These are phyloP conservation scores for Pimephales promelas DNA, from an alignment of 2,113 vertebrate genomes.

Conservation along the genomic window DNA sequence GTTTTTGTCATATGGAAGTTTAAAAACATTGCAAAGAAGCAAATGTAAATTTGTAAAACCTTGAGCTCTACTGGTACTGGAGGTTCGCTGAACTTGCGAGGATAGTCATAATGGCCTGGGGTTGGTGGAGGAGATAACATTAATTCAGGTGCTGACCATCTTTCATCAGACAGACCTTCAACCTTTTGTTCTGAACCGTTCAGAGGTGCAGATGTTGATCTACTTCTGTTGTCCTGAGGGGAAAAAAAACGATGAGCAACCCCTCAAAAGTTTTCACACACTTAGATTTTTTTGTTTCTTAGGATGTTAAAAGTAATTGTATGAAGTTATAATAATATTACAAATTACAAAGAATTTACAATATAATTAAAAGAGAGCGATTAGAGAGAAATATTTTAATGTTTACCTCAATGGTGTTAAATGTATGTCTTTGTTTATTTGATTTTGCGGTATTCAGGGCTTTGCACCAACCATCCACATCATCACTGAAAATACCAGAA, in stretches of 20 bases:
- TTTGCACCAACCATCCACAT: constrained; percentile 68
- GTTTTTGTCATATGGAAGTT: background rate
- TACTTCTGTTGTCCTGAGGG: background rate
- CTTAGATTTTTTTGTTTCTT: too few relatives aligned
- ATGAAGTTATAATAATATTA: too few relatives aligned
- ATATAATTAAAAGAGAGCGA: too few relatives aligned
- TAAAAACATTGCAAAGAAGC: background rate
- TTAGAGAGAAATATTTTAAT: background rate
- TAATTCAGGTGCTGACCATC: too few relatives aligned
- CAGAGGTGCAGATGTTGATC: background rate
- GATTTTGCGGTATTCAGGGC: constrained; percentile 54
- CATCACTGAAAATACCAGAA: constrained; percentile 52
- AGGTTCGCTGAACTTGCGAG: background rate
- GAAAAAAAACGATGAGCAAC: background rate
- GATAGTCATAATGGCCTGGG: background rate
- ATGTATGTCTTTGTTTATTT: constrained; percentile 47
- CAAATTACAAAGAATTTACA: too few relatives aligned
- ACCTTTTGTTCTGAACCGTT: background rate
- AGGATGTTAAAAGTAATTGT: too few relatives aligned
- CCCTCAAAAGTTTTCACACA: too few relatives aligned
- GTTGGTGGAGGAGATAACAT: too few relatives aligned
- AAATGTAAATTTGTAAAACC: background rate
- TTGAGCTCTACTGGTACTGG: background rate
- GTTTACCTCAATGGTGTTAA: background rate
- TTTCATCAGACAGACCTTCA: background rate